Base-by-base conservation (phyloP, 1,140 invertebrate genomes). In the Aricia agestis region DNA sequence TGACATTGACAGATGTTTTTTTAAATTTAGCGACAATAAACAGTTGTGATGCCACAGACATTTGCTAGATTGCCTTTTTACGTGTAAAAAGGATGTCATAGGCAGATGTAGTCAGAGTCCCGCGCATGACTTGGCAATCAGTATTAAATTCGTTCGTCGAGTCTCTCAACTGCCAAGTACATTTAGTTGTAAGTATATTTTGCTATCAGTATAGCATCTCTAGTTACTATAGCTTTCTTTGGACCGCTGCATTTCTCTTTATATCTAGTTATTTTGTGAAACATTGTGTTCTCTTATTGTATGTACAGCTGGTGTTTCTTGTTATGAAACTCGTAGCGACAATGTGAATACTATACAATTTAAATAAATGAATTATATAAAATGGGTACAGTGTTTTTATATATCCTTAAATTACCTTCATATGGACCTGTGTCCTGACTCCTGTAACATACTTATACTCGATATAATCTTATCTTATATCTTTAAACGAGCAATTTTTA, bases 361-460 rank as follows among this genome's bases (percentile, higher is more conserved):
- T 87, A 89, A 91, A 91, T 91, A 91, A 91, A 91, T 91, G 89
- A 91, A 89, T 91, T 91, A 91, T 91, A 91, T 89, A 91, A 90
- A 87, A 82, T 74, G 68, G 19, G 67, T 61, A 41, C 11, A 70
- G 52, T 58, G 73, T 76, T 69, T 72, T 75, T 74, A 41, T 52
- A 36, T 9, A 36, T 36, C 36, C 36, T 13, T 25, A 25, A 25
- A 25, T 25, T 25, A 25, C 25, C 25, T 25, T 25, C 25, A 3
- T 3, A 25, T 25, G 25, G 25, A 25, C 25, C 25, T 25, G 25
- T 25, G 25, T n/a, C n/a, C n/a, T n/a, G n/a, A n/a, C n/a, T n/a
- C n/a, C n/a, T n/a, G n/a, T n/a, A n/a, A n/a, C n/a, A n/a, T n/a
- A n/a, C n/a, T n/a, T n/a, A n/a, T n/a, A n/a, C n/a, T n/a, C n/a